A percentile compares a stretch with the other conserved stretches of the same genome.
phyloP scores from a whole-genome alignment of 2,888 invertebrate species.

The Strigamia crassipes region DNA sequence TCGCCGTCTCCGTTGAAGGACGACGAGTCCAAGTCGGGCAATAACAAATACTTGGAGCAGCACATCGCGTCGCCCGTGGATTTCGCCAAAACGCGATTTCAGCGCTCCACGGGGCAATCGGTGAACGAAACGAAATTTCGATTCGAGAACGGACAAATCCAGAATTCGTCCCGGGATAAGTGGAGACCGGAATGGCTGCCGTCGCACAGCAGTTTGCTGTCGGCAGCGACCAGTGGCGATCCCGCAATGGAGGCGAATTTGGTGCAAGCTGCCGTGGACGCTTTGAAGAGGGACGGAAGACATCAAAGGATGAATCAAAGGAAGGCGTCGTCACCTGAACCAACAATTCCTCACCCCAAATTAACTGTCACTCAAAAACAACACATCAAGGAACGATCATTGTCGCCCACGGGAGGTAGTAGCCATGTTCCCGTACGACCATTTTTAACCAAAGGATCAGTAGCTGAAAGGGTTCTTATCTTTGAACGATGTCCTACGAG shows the following conservation, averaged over 20 bases:
- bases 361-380: constrained; percentile 67
- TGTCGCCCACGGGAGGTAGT: constrained; percentile 51
- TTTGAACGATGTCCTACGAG: constrained; percentile 77
- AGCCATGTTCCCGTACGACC: constrained; percentile 63
- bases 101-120: constrained; percentile 58
- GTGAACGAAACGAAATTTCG: constrained; percentile 55
- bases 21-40: neutral
- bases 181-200: constrained; percentile 51
- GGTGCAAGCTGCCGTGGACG: constrained; percentile 50
- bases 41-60: neutral
- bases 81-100: constrained; percentile 70
- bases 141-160: constrained; percentile 53
- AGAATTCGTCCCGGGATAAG: constrained; percentile 48
- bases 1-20: neutral
- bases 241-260: constrained; percentile 51
- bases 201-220: constrained; percentile 51
- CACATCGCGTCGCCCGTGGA: constrained; percentile 65
- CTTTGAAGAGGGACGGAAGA: constrained; percentile 51
- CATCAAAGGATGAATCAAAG: constrained; percentile 48
- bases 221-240: constrained; percentile 47
- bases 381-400: constrained; percentile 59
- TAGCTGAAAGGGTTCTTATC: constrained; percentile 85
- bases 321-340: constrained; percentile 51
- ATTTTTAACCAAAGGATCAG: constrained; percentile 85
- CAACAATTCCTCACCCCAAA: constrained; percentile 70